These are phyloP conservation scores for Neotoxoptera formosana DNA, from an alignment of 1,140 invertebrate genomes.

Conservation along the genomic window DNA sequence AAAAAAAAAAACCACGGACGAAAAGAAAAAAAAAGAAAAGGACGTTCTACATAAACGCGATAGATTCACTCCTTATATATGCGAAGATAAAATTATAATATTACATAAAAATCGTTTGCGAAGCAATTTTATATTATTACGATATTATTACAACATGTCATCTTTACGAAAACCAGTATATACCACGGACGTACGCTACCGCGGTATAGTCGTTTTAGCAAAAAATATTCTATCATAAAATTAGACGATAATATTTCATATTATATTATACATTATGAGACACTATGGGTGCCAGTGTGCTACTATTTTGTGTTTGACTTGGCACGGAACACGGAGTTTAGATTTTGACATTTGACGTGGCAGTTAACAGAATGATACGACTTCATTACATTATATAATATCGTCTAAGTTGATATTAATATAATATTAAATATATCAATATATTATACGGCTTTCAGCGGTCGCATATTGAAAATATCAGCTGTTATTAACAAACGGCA, in stretches of 20 bases:
- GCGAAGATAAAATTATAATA: not conserved
- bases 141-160: not conserved
- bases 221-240: not conserved
- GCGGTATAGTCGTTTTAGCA: not conserved
- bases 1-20: not conserved
- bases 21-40: not conserved
- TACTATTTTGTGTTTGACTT: not conserved
- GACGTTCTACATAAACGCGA: not conserved
- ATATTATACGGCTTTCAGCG: not conserved
- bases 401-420: not conserved
- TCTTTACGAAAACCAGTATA: not conserved
- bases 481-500: not conserved
- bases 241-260: not conserved
- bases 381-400: conserved; percentile 8
- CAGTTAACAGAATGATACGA: conserved; percentile 15
- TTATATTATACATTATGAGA: not conserved
- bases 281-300: not conserved
- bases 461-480: not conserved
- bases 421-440: not conserved
- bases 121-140: not conserved
- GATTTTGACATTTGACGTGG: not conserved
- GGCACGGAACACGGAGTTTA: not conserved
- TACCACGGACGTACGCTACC: not conserved
- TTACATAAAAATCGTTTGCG: not conserved
- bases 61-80: not conserved